Percentiles rank a stretch among this genome's conserved stretches.
These are phyloP conservation scores for Mormyrus lacerda DNA, from an alignment of 2,113 vertebrate genomes.

Conservation along the genomic window DNA sequence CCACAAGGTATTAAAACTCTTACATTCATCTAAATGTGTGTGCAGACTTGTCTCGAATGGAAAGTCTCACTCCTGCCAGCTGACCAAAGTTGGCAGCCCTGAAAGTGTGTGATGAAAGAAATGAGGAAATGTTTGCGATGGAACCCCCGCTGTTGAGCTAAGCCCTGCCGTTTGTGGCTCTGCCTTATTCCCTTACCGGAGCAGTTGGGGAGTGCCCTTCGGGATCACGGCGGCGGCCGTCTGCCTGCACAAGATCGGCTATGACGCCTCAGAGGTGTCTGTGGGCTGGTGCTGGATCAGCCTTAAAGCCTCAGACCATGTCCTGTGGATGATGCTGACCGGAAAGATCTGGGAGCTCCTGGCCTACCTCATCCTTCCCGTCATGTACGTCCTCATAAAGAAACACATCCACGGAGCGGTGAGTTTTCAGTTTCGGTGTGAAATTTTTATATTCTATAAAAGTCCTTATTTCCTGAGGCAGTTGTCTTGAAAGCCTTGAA, in stretches of 20 bases:
- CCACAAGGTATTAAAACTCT: background rate
- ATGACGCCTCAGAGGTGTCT: constrained; percentile 84
- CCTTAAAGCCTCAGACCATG: constrained; percentile 63
- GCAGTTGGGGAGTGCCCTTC: constrained; percentile 86
- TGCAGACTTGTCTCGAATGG: background rate
- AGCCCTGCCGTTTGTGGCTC: background rate
- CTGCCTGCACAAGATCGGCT: constrained; percentile 81
- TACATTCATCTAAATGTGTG: background rate
- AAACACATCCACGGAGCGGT: constrained; percentile 84
- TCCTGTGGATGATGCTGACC: constrained; percentile 88
- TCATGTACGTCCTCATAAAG: constrained; percentile 84
- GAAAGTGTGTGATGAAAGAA: background rate
- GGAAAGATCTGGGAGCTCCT: constrained; percentile 92
- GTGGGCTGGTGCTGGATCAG: constrained; percentile 97
- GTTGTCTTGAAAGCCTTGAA: background rate
- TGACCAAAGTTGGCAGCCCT: background rate
- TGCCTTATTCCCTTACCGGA: background rate
- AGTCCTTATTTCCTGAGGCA: background rate
- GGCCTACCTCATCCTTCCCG: constrained; percentile 77
- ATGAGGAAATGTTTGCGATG: background rate
- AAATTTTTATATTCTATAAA: background rate
- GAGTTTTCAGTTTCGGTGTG: constrained; percentile 51
- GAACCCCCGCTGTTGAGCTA: background rate
- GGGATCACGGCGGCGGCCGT: constrained; percentile 73
- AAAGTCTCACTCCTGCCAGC: background rate